phyloP scores from a whole-genome alignment of 2,113 vertebrate genomes.

The Mormoops blainvillei region DNA sequence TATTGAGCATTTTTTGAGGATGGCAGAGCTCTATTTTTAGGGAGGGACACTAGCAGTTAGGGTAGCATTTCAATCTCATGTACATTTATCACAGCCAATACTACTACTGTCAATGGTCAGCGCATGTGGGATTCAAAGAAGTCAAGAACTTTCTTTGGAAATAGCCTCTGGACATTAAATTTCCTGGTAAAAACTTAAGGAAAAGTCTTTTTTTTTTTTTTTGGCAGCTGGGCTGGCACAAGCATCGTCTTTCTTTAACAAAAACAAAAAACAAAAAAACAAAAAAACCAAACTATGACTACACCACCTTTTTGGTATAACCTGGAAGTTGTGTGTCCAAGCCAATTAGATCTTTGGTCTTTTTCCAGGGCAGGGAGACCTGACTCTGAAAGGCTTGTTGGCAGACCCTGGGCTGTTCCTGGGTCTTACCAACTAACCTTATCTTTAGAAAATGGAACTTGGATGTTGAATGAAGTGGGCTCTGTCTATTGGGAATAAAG shows the following conservation, averaged over 20 bases:
- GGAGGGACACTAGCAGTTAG: not conserved
- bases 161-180: not conserved
- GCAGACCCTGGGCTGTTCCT: not conserved
- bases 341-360: not conserved
- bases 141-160: slow-evolving; percentile 7
- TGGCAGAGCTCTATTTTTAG: not conserved
- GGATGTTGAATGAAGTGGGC: not conserved
- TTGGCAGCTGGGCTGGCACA: not conserved
- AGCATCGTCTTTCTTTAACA: not conserved
- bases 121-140: not conserved
- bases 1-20: not conserved
- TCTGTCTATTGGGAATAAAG: not conserved
- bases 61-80: not conserved
- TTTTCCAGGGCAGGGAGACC: not conserved
- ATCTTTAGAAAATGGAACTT: not conserved
- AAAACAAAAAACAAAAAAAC: not conserved
- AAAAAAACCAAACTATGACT: not conserved
- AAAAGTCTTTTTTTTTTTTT: not conserved
- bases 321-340: not conserved
- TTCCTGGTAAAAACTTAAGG: not conserved
- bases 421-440: not conserved
- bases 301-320: not conserved
- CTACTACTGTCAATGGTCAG: not conserved
- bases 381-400: not conserved
- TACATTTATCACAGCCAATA: not conserved